A percentile compares a stretch with the other conserved stretches of the same genome.
Evolutionary conservation across 2,113 vertebrate genomes (phyloP).

Genomic region (Megatriorchis doriae): DNA sequence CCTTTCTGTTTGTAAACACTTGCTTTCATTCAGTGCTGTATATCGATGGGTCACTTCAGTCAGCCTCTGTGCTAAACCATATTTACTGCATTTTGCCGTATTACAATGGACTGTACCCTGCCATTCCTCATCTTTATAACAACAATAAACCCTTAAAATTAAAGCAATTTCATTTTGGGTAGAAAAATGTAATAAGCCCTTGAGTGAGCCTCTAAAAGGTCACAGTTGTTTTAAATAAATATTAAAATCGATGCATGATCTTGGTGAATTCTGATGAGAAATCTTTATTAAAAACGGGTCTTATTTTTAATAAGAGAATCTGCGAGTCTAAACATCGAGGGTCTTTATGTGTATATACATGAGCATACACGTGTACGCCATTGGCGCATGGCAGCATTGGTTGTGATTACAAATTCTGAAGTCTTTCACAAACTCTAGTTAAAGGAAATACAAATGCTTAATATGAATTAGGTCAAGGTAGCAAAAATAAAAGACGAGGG

Average conservation of each 20-base stretch:
- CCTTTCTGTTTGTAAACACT: background rate
- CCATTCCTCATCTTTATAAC: conserved; percentile 28
- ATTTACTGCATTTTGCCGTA: background rate
- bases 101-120: background rate
- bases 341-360: background rate
- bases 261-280: background rate
- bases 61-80: background rate
- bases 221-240: conserved; percentile 38
- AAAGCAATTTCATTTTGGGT: conserved; percentile 28
- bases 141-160: conserved; percentile 30
- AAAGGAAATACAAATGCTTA: background rate
- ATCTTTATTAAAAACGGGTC: background rate
- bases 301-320: background rate
- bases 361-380: accelerated
- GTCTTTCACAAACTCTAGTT: background rate
- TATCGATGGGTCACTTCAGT: background rate
- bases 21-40: background rate
- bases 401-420: background rate
- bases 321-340: background rate
- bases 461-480: background rate
- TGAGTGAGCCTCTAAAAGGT: conserved; percentile 34
- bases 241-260: background rate
- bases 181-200: conserved; percentile 24
- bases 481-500: background rate
- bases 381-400: background rate